Evolutionary conservation across 1,140 invertebrate species (phyloP).

Genomic region (Chlorops oryzae): DNA sequence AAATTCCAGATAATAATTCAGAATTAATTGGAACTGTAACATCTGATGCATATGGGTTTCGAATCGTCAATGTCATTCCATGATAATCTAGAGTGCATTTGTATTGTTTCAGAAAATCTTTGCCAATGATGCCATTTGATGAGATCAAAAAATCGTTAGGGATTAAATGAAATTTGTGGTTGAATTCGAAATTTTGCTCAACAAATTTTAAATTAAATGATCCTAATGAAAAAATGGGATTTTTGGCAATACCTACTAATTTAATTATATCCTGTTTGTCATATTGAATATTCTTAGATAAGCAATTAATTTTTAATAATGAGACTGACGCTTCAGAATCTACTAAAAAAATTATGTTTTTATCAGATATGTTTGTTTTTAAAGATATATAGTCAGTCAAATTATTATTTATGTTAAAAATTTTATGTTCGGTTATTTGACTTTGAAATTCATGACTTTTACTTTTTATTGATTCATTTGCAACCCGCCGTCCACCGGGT

Average conservation of each 20-base stretch:
- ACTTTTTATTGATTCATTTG: background rate
- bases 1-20: background rate
- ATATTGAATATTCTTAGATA: background rate
- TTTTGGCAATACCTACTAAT: slow-evolving; percentile 1
- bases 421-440: background rate
- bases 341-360: background rate
- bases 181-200: background rate
- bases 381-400: too few relatives aligned
- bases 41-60: background rate
- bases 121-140: slow-evolving; percentile 7
- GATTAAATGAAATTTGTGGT: background rate
- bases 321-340: background rate
- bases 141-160: background rate
- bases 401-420: background rate
- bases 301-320: background rate
- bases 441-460: background rate
- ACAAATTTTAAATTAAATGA: background rate
- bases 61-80: background rate
- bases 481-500: too few relatives aligned
- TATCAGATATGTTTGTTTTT: background rate
- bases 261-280: background rate
- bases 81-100: slow-evolving; percentile 2
- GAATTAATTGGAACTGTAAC: background rate
- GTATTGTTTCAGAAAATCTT: slow-evolving; percentile 5
- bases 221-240: background rate